These are phyloP conservation scores for Arizona elegans DNA, from an alignment of 2,113 vertebrate species.

Conservation along the genomic window DNA sequence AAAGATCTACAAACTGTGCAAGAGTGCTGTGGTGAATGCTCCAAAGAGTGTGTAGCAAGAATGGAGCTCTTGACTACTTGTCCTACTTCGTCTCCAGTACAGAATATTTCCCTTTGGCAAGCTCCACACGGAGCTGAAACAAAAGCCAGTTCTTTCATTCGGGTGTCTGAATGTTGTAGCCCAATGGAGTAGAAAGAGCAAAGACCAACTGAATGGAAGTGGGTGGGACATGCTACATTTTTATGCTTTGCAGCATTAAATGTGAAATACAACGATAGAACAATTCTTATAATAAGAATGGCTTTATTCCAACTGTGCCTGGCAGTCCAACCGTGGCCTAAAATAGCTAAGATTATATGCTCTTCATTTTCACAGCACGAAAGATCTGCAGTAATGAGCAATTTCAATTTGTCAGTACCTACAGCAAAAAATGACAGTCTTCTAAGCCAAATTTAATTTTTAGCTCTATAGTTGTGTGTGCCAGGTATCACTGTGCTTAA, in stretches of 20 bases:
- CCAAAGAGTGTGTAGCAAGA: slow-evolving; percentile 39
- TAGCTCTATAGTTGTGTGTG: neutral
- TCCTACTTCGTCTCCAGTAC: slow-evolving; percentile 49
- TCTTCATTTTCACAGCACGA: neutral
- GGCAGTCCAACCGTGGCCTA: neutral
- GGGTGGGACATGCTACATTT: neutral
- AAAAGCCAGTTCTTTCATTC: slow-evolving; percentile 41
- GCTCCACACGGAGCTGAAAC: slow-evolving; percentile 37
- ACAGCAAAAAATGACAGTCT: neutral
- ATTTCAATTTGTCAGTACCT: neutral
- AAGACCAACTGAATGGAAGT: neutral
- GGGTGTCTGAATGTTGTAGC: slow-evolving; percentile 38
- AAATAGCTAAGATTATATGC: neutral
- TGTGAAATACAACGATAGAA: neutral
- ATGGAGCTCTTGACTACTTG: slow-evolving; percentile 56
- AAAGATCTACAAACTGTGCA: slow-evolving; percentile 45
- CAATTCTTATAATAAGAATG: neutral
- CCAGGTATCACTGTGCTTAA: neutral
- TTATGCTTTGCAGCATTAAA: neutral
- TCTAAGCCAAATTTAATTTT: neutral
- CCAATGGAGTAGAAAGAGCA: slow-evolving; percentile 34
- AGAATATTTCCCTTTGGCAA: slow-evolving; percentile 50
- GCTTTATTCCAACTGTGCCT: neutral
- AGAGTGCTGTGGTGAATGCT: slow-evolving; percentile 47
- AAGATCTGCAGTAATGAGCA: neutral